Percentiles rank a stretch among this genome's conserved stretches.
These are phyloP conservation scores for Lissonota sp. DNA, from an alignment of 2,888 invertebrate species.

Conservation along the genomic window DNA sequence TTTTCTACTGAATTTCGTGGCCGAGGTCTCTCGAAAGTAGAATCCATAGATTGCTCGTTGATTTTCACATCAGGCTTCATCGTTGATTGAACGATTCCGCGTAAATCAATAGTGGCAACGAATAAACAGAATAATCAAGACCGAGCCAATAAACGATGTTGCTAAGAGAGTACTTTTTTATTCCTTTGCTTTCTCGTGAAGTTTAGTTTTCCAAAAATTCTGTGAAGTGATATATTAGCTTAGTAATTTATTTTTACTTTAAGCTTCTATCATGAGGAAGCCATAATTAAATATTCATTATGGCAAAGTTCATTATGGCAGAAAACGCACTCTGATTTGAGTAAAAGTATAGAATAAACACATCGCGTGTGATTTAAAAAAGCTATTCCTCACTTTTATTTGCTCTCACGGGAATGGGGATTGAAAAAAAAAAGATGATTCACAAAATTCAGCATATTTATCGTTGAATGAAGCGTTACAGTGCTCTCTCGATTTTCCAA, in stretches of 20 bases:
- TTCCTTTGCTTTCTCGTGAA: too few species aligned
- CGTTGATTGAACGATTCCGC: constrained; percentile 36
- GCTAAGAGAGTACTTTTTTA: too few species aligned
- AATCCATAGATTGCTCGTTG: constrained; percentile 9
- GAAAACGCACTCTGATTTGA: too few species aligned
- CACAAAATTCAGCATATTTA: constrained; percentile 41
- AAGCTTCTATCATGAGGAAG: too few species aligned
- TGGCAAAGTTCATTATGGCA: too few species aligned
- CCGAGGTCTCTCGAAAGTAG: constrained; percentile 7
- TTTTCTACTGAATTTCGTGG: constrained; percentile 54
- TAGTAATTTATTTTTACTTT: too few species aligned
- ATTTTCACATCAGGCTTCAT: constrained; percentile 8
- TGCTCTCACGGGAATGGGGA: neutral
- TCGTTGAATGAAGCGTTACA: neutral
- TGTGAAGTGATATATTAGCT: too few species aligned
- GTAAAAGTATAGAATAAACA: neutral
- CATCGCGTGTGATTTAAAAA: neutral
- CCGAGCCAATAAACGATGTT: neutral
- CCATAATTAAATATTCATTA: too few species aligned
- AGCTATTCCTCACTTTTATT: neutral
- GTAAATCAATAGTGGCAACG: neutral
- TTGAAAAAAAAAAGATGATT: neutral
- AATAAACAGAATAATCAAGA: neutral
- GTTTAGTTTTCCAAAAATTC: too few species aligned
- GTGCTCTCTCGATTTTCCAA: constrained; percentile 35